Conservation (phyloP, 2,797 vertebrate genomes). For the Clarias pachynema region DNA sequence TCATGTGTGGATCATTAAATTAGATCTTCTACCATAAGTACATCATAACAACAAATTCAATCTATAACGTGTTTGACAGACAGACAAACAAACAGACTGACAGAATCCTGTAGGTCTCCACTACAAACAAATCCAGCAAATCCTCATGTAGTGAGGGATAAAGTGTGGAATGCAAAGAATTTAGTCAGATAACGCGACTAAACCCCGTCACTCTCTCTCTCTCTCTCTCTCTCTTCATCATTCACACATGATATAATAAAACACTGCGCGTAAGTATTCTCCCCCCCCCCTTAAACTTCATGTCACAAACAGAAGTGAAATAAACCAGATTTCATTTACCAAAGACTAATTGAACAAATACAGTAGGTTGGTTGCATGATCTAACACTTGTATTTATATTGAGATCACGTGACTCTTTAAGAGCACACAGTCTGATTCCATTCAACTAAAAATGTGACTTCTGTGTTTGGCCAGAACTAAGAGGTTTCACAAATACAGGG, state of each 20-base stretch:
- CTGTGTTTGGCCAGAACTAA: background rate
- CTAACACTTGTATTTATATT: background rate
- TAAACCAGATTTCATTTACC: background rate
- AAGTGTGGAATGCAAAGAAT: conserved; percentile 43
- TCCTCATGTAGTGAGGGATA: conserved; percentile 2
- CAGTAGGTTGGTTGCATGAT: background rate
- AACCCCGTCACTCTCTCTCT: background rate
- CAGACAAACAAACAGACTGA: background rate
- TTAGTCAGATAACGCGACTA: conserved; percentile 2
- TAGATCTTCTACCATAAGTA: background rate
- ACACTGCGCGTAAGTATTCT: background rate
- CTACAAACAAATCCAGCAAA: conserved; percentile 4
- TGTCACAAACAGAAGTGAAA: background rate
- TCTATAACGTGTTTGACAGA: background rate
- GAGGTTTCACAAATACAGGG: no score
- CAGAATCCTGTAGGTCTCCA: conserved; percentile 2
- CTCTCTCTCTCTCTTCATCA: background rate
- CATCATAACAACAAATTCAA: background rate
- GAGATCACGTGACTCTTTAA: background rate
- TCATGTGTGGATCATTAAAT: background rate
- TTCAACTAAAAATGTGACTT: background rate
- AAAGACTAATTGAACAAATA: background rate
- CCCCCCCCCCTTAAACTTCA: background rate
- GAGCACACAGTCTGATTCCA: background rate
- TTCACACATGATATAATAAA: background rate